Evolutionary conservation across 1,140 invertebrate species (phyloP), one percentile per base, ranked within the genome.

Genomic region (Hormaphis cornu): DNA sequence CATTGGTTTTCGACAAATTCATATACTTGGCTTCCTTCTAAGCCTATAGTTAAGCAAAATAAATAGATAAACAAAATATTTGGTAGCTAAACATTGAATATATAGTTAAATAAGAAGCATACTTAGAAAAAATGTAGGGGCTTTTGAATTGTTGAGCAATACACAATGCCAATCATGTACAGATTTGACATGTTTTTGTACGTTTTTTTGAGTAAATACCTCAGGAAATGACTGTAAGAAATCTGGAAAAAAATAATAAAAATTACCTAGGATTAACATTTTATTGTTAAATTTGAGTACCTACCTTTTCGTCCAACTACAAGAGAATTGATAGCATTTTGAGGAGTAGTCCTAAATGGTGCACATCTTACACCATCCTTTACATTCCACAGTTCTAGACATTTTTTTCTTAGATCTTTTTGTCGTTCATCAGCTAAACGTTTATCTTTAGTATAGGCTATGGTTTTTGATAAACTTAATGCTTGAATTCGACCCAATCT

Each of bases 401-500:
- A 93, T 73, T 87, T 73, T 66, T 80, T 81, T 61, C 86, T 82
- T 73, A 93, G 83, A 70, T 87, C 83, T 12, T 82, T 80, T 78
- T 96, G 93, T 61, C 82, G 81, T 0, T 73, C 52, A 76, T 97
- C 93, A 69, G 83, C 80, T 12, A 93, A 78, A 16, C 80, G 82
- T 72, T 81, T 80, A 76, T 95, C 86, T 76, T 87, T 84, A 73
- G 86, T 86, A 77, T 87, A 95, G 18, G 83, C 83, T 24, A 86
- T 85, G 48, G 95, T 88, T 82, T 95, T 96, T 9, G 84, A 79
- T 33, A 97, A 80, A 71, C 85, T 85, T 22, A 86, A 78, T 44
- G 90, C 86, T 81, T 96, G 93, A 56, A 82, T 83, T 53, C 80
- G 80, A 4, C 87, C 91, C 73, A 94, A 79, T 56, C 83, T 89